A percentile compares a stretch with the other conserved stretches of the same genome.
phyloP scores from a whole-genome alignment of 1,140 invertebrate genomes.

The Calliopsis andreniformis region DNA sequence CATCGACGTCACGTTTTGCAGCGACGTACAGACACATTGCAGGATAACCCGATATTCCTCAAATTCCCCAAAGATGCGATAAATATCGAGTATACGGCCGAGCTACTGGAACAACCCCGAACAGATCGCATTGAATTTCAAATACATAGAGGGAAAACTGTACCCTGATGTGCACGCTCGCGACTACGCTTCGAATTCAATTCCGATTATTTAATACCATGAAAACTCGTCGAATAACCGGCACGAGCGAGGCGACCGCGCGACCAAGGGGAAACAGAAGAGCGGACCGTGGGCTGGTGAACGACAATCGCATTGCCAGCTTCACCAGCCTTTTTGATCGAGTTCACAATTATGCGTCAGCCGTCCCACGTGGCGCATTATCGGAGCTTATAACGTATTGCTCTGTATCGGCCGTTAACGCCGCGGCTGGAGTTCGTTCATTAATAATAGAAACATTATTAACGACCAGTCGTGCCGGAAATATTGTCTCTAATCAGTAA shows the following conservation, averaged over 20 bases:
- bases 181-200: slow-evolving; percentile 11
- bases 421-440: slow-evolving; percentile 57
- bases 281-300: background rate
- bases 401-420: slow-evolving; percentile 53
- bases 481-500: slow-evolving; percentile 57
- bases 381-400: slow-evolving; percentile 50
- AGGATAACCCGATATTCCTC: background rate
- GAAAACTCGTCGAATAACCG: slow-evolving; percentile 39
- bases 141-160: slow-evolving; percentile 5
- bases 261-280: slow-evolving; percentile 8
- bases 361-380: slow-evolving; percentile 54
- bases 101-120: slow-evolving; percentile 6
- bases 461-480: slow-evolving; percentile 55
- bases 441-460: slow-evolving; percentile 69
- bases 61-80: slow-evolving; percentile 22
- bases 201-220: slow-evolving; percentile 30
- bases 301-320: slow-evolving; percentile 48
- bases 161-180: background rate
- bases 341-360: slow-evolving; percentile 64
- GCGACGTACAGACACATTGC: no score
- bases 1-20: no score
- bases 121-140: slow-evolving; percentile 35
- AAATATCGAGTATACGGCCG: slow-evolving; percentile 16
- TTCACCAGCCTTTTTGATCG: slow-evolving; percentile 58
- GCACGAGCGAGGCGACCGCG: slow-evolving; percentile 14